These are phyloP conservation scores for Labeo catla DNA, from an alignment of 2,113 vertebrate species.

Conservation along the genomic window DNA sequence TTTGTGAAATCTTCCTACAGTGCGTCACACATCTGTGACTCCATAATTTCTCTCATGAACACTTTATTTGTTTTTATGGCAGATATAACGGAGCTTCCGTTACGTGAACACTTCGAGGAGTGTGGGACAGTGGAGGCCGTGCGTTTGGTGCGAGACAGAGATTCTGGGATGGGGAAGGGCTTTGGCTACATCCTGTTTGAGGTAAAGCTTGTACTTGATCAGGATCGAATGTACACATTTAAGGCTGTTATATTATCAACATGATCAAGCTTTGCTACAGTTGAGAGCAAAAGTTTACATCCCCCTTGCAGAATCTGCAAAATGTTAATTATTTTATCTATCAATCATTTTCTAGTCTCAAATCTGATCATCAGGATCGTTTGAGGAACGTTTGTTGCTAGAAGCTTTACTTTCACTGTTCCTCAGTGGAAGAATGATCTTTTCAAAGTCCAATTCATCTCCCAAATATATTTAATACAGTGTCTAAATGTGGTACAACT, in stretches of 20 bases:
- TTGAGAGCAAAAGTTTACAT: too few species aligned
- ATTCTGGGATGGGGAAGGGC: conserved; percentile 87
- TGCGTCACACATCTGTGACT: background rate
- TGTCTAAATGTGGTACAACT: background rate
- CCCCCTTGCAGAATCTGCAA: too few species aligned
- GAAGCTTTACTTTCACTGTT: too few species aligned
- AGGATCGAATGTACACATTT: too few species aligned
- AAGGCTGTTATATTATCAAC: too few species aligned
- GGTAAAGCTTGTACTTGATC: conserved; percentile 67
- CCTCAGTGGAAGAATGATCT: too few species aligned
- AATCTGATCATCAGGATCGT: too few species aligned
- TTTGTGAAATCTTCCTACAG: background rate
- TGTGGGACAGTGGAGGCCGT: conserved; percentile 84
- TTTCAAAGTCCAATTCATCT: too few species aligned
- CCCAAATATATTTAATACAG: background rate
- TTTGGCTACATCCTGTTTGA: conserved; percentile 93
- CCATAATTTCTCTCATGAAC: conserved; percentile 13
- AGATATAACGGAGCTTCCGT: conserved; percentile 79
- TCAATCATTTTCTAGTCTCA: too few species aligned
- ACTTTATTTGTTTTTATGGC: background rate
- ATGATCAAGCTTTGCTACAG: too few species aligned
- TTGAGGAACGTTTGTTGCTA: too few species aligned
- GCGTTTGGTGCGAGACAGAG: conserved; percentile 85
- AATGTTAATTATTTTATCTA: too few species aligned
- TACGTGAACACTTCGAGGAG: conserved; percentile 83